phyloP scores from a whole-genome alignment of 2,888 invertebrate genomes.

The Eupithecia pulchellata region DNA sequence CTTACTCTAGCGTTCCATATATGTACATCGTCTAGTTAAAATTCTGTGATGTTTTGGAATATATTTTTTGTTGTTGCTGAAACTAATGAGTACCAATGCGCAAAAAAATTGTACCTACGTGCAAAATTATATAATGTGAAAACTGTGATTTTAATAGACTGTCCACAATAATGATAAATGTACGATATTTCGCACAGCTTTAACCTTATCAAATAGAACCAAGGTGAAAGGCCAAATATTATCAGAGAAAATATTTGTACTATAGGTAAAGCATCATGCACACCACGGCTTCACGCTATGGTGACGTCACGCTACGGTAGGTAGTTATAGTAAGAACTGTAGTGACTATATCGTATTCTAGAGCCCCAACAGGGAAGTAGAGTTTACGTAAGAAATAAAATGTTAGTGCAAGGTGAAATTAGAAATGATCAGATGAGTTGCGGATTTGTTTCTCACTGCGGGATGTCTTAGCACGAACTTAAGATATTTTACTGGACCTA shows the following conservation, averaged over 20 bases:
- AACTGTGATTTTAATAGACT: too few species aligned
- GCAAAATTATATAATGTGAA: too few species aligned
- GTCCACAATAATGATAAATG: too few species aligned
- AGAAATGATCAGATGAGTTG: not conserved
- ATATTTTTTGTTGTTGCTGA: too few species aligned
- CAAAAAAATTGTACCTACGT: too few species aligned
- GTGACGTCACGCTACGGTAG: slow-evolving; percentile 41
- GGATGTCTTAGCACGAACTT: not conserved
- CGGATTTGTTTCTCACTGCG: not conserved
- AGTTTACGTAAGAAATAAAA: slow-evolving; percentile 2
- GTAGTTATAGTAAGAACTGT: not conserved
- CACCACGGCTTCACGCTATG: slow-evolving; percentile 16
- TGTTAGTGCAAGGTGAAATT: not conserved
- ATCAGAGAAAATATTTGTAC: slow-evolving; percentile 21
- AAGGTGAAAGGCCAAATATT: slow-evolving; percentile 24
- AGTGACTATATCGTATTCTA: slow-evolving; percentile 6
- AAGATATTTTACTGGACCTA: not conserved
- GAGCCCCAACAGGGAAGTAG: slow-evolving; percentile 21
- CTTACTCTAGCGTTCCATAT: too few species aligned
- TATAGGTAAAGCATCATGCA: slow-evolving; percentile 30
- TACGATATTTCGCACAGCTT: not conserved
- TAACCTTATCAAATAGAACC: slow-evolving; percentile 20
- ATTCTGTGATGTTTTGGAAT: too few species aligned
- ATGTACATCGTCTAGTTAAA: too few species aligned
- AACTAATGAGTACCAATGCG: too few species aligned